Conservation (phyloP, 2,888 invertebrate species). For the Pheosia gnoma region DNA sequence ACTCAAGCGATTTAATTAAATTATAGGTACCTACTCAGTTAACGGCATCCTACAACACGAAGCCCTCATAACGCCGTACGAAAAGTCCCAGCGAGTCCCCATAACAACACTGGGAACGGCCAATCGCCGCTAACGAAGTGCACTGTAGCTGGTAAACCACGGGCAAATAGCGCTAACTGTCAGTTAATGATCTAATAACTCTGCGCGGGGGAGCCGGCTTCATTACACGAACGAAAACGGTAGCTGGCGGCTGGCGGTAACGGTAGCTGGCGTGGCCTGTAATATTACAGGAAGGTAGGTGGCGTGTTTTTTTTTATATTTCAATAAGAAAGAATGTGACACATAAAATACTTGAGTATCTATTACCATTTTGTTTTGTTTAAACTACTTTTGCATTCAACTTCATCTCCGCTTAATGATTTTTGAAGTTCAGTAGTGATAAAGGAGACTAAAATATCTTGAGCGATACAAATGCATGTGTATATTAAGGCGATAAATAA, state of each 20-base stretch:
- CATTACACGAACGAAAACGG: slow-evolving; percentile 10
- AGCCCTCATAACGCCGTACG: slow-evolving; percentile 28
- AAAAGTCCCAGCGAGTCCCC: slow-evolving; percentile 11
- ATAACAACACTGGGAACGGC: slow-evolving; percentile 25
- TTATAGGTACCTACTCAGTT: background rate
- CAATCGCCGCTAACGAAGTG: slow-evolving; percentile 25
- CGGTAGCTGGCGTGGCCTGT: too few relatives aligned
- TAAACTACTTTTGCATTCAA: too few relatives aligned
- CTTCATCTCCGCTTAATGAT: too few relatives aligned
- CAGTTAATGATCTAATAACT: slow-evolving; percentile 30
- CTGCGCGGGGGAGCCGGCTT: slow-evolving; percentile 24
- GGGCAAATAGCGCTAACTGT: slow-evolving; percentile 19
- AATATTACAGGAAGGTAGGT: too few relatives aligned
- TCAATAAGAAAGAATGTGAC: background rate
- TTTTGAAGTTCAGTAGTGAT: too few relatives aligned
- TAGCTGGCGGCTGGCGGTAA: too few relatives aligned
- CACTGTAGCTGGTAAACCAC: slow-evolving; percentile 23
- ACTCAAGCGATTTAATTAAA: background rate
- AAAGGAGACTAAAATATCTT: too few relatives aligned
- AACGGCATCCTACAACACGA: slow-evolving; percentile 1
- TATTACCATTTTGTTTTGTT: too few relatives aligned
- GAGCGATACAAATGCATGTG: too few relatives aligned
- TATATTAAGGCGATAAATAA: too few relatives aligned
- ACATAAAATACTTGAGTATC: too few relatives aligned
- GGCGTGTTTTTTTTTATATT: background rate